Evolutionary conservation across 64 coral and sea anemone genomes (phyloP).

Genomic region (Dendrophyllia cribrosa): DNA sequence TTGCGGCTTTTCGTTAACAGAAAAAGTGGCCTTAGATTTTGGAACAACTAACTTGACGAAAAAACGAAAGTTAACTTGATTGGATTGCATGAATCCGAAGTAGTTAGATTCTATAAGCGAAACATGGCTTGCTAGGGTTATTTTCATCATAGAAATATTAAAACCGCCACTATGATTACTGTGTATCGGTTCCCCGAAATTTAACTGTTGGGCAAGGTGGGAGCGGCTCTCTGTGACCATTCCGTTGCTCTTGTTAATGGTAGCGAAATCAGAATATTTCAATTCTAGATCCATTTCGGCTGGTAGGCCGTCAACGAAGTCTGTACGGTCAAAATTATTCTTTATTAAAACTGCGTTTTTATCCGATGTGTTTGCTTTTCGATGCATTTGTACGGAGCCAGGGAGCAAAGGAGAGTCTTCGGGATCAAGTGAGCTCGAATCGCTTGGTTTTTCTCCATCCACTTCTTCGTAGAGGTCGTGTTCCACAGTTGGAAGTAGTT

Average conservation of each 20-base stretch:
- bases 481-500: slow-evolving; percentile 41
- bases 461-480: slow-evolving; percentile 43
- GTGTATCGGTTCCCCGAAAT: slow-evolving; percentile 49
- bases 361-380: slow-evolving; percentile 44
- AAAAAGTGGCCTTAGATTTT: neutral
- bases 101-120: slow-evolving; percentile 1
- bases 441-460: neutral
- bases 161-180: neutral
- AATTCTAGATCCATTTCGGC: slow-evolving; percentile 51
- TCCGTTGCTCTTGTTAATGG: slow-evolving; percentile 41
- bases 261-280: slow-evolving; percentile 1
- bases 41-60: slow-evolving; percentile 40
- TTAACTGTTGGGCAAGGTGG: neutral
- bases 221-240: slow-evolving; percentile 38
- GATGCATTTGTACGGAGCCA: slow-evolving; percentile 58
- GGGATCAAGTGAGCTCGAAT: neutral
- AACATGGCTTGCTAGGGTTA: slow-evolving; percentile 27
- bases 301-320: neutral
- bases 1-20: neutral
- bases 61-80: neutral
- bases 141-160: slow-evolving; percentile 17
- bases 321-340: slow-evolving; percentile 36
- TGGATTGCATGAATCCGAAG: neutral
- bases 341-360: slow-evolving; percentile 5
- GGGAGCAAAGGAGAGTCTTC: slow-evolving; percentile 50